These are phyloP conservation scores for Torymus texanus DNA, from an alignment of 2,888 invertebrate genomes.

Conservation along the genomic window DNA sequence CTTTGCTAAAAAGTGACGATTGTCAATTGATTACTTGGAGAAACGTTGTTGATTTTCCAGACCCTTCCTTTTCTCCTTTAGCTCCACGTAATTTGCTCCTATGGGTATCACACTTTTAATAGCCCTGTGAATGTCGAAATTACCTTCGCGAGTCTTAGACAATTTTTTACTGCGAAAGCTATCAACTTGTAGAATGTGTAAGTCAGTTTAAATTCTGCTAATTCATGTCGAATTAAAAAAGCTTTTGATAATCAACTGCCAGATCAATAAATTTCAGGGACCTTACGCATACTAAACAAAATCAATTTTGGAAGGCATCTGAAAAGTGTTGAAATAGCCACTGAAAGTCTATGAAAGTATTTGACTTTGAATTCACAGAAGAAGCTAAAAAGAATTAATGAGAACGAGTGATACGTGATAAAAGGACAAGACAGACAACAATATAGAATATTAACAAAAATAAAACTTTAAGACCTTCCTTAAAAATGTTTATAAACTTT, in stretches of 20 bases:
- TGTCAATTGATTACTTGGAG: slow-evolving; percentile 45
- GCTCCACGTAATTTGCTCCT: slow-evolving; percentile 23
- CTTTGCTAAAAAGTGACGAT: slow-evolving; percentile 42
- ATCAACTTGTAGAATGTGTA: neutral
- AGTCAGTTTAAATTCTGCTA: slow-evolving; percentile 13
- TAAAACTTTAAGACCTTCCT: slow-evolving; percentile 41
- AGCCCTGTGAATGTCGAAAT: slow-evolving; percentile 49
- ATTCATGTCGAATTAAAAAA: neutral
- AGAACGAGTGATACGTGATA: slow-evolving; percentile 13
- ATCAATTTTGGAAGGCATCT: slow-evolving; percentile 26
- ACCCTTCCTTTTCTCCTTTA: slow-evolving; percentile 24
- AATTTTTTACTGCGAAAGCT: slow-evolving; percentile 21
- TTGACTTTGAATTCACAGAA: slow-evolving; percentile 28
- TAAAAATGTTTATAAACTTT: slow-evolving; percentile 38
- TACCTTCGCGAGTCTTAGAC: slow-evolving; percentile 16
- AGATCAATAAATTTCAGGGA: slow-evolving; percentile 30
- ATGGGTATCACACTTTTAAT: slow-evolving; percentile 48
- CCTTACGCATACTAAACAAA: slow-evolving; percentile 19
- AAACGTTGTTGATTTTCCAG: neutral
- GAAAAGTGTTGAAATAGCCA: slow-evolving; percentile 3
- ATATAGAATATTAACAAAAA: slow-evolving; percentile 35
- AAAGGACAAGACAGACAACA: slow-evolving; percentile 17
- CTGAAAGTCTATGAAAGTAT: slow-evolving; percentile 9
- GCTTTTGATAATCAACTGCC: slow-evolving; percentile 2
- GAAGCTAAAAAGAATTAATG: slow-evolving; percentile 28